Evolutionary conservation across 1,140 invertebrate genomes (phyloP), one percentile per base, ranked within the genome.

Genomic region (Xylocopa sonorina): DNA sequence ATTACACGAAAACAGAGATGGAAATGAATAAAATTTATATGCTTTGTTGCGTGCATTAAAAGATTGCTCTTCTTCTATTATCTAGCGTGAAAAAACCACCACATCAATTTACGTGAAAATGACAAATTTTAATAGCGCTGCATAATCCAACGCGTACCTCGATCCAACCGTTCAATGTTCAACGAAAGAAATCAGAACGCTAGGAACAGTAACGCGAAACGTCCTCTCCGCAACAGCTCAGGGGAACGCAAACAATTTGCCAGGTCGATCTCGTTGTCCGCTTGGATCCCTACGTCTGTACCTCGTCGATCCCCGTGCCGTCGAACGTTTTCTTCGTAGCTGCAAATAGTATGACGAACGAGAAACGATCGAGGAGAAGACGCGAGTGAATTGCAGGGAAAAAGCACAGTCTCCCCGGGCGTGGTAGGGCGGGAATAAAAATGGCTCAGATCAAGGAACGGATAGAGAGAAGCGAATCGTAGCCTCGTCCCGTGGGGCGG

Each of bases 381-480:
- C 43, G 63, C 74, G 84, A 82, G 75, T 72, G 83, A 85, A 86
- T 79, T 81, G 68, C 74, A 48, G 71, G 82, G 62, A 58, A 57
- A 71, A 66, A 57, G 46, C 75, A 79, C 46, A 85, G 34, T 58
- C 72, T 48, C 50, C 3, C 7, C 34, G 27, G 46, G 27, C n/a
- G 29, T 16, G 48, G n/a, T n/a, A 43, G 73, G 71, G 79, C 34
- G 76, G 73, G 80, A 81, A 88, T 87, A 88, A 87, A 88, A 88
- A 88, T 88, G 80, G 83, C 69, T 76, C 48, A 74, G 83, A 88
- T 88, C 82, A 74, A 77, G 78, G 29, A 74, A 63, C 79, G 80
- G 82, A 80, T 81, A 79, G 83, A 83, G 77, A 83, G 75, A 75
- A 75, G 85, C 77, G 87, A 88, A 82, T 81, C 76, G 85, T 81